Percentiles rank a stretch among this genome's conserved stretches.
phyloP scores from a whole-genome alignment of 2,888 invertebrate species.

The Lampropteryx suffumata region DNA sequence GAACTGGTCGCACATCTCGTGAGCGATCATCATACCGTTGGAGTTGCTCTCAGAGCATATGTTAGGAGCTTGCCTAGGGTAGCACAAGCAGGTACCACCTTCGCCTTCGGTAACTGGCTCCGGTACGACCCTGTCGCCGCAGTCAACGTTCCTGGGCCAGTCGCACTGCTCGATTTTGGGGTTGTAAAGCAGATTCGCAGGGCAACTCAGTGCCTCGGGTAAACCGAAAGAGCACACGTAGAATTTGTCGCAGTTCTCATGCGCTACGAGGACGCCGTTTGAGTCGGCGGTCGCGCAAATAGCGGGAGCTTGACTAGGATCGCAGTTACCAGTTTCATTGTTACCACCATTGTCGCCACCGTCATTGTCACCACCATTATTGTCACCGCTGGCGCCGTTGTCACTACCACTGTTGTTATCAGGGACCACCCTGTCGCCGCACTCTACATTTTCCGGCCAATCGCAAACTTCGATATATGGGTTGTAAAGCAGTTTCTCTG shows the following conservation, averaged over 20 bases:
- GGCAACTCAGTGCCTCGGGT: conserved; percentile 79
- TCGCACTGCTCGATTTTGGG: conserved; percentile 75
- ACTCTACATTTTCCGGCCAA: conserved; percentile 49
- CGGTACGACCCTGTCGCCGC: conserved; percentile 47
- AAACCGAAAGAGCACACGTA: conserved; percentile 83
- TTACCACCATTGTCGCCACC: neutral
- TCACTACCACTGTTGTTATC: conserved; percentile 11
- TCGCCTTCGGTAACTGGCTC: conserved; percentile 1
- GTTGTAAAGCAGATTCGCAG: conserved; percentile 76
- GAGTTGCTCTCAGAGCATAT: conserved; percentile 39
- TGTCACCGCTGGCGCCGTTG: conserved; percentile 4
- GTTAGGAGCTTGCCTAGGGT: conserved; percentile 27
- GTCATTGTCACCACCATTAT: conserved; percentile 1
- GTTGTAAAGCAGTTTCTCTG: conserved; percentile 42
- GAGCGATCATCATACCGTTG: conserved; percentile 47
- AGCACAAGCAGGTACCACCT: neutral
- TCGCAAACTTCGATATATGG: conserved; percentile 44
- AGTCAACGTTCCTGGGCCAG: conserved; percentile 80
- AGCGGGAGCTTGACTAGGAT: conserved; percentile 33
- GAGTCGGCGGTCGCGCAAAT: conserved; percentile 37
- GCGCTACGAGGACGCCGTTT: conserved; percentile 41
- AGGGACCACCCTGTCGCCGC: conserved; percentile 40
- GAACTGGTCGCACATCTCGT: conserved; percentile 50
- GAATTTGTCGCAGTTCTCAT: conserved; percentile 39
- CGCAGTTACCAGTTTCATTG: conserved; percentile 25